Conservation (phyloP, 2,113 vertebrate species). For the Gasterosteus nipponicus region DNA sequence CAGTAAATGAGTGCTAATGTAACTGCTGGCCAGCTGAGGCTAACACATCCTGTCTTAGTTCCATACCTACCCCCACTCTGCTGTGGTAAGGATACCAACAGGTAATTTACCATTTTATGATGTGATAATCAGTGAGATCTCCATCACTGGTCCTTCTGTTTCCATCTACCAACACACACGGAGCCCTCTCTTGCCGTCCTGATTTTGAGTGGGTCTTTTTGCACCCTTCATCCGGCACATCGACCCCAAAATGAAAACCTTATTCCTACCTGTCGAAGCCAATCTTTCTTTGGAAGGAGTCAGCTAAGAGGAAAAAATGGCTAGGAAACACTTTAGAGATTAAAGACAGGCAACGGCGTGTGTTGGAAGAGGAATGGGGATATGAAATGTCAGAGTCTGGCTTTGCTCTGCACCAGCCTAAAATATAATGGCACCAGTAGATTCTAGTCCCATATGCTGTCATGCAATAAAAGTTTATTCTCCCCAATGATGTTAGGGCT, state of each 20-base stretch:
- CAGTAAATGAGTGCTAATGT: background rate
- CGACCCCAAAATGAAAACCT: background rate
- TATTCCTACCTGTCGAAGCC: background rate
- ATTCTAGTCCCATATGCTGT: background rate
- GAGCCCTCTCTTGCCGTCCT: background rate
- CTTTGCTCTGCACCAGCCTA: slow-evolving; percentile 32
- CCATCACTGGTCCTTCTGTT: background rate
- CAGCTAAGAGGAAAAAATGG: background rate
- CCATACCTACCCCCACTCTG: background rate
- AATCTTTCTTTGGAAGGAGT: background rate
- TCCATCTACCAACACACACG: slow-evolving; percentile 19
- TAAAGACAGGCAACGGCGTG: slow-evolving; percentile 28
- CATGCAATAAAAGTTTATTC: background rate
- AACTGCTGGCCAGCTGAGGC: slow-evolving; percentile 30
- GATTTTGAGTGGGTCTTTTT: background rate
- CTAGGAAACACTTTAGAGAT: background rate
- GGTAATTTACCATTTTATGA: slow-evolving; percentile 14
- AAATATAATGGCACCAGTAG: background rate
- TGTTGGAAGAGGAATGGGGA: slow-evolving; percentile 34
- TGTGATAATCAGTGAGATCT: background rate
- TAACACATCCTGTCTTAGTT: slow-evolving; percentile 4
- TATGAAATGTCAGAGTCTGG: slow-evolving; percentile 29
- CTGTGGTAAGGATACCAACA: slow-evolving; percentile 30
- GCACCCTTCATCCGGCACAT: background rate
- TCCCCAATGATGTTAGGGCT: background rate